Evolutionary conservation across 1,140 invertebrate genomes (phyloP).

Genomic region (Heliconius congener): DNA sequence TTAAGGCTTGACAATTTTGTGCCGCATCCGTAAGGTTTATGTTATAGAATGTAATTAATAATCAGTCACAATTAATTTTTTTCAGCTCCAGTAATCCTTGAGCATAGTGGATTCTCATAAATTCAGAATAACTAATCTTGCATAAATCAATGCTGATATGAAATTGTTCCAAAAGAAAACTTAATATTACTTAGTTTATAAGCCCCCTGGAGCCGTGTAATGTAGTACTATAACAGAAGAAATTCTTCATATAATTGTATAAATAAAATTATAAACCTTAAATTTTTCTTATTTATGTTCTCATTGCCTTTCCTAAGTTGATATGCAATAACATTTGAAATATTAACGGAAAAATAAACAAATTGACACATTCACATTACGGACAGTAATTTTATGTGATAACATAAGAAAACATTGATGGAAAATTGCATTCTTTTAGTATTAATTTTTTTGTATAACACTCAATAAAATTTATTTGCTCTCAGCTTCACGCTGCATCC

Average conservation of each 20-base stretch:
- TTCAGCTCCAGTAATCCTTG: slow-evolving; percentile 73
- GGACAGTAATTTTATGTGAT: no score
- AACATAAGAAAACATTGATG: no score
- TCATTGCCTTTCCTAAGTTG: not conserved
- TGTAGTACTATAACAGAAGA: not conserved
- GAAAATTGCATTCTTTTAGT: no score
- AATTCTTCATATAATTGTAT: not conserved
- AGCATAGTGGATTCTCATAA: slow-evolving; percentile 49
- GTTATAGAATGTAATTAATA: no score
- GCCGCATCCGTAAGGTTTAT: no score
- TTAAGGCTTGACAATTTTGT: no score
- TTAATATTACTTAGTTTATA: slow-evolving; percentile 2
- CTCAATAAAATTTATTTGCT: no score
- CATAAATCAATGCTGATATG: not conserved
- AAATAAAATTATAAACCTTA: not conserved
- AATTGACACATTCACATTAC: no score
- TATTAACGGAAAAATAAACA: no score
- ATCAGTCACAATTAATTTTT: slow-evolving; percentile 36
- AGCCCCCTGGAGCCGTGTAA: not conserved
- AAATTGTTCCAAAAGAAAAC: not conserved
- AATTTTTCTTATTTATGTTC: not conserved
- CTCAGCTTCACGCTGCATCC: no score
- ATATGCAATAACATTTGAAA: not conserved
- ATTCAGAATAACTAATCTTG: not conserved
- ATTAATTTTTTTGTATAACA: no score